phyloP scores from a whole-genome alignment of 1,140 invertebrate genomes.

The Lepidostoma basale region DNA sequence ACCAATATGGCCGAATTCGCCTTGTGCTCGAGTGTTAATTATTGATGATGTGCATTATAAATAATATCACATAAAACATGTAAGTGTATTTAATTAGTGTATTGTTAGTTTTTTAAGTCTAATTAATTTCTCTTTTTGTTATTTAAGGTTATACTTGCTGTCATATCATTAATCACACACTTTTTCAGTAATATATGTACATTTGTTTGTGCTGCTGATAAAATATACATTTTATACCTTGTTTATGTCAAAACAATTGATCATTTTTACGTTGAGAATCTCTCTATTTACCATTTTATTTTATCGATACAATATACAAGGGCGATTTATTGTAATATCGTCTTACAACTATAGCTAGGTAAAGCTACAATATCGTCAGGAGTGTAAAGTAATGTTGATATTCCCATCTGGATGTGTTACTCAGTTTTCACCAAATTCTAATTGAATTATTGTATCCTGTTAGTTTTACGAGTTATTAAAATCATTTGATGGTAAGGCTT shows the following conservation, averaged over 20 bases:
- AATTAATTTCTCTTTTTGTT: neutral
- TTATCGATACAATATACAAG: too few species aligned
- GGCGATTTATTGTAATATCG: neutral
- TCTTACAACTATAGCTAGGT: neutral
- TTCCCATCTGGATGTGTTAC: neutral
- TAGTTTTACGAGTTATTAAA: too few species aligned
- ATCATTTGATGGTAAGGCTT: too few species aligned
- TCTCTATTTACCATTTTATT: too few species aligned
- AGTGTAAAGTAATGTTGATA: conserved; percentile 3
- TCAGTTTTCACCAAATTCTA: too few species aligned
- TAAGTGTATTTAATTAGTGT: neutral
- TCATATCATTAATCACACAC: neutral
- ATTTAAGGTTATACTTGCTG: neutral
- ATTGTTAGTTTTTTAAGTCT: neutral
- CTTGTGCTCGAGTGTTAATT: neutral
- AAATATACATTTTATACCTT: conserved; percentile 11
- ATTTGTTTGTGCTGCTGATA: conserved; percentile 6
- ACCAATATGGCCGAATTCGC: conserved; percentile 13
- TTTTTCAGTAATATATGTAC: too few species aligned
- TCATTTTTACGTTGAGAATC: too few species aligned
- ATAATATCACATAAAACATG: conserved; percentile 7
- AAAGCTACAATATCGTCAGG: neutral
- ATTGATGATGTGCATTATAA: conserved; percentile 12
- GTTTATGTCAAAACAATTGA: conserved; percentile 9
- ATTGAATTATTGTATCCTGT: too few species aligned